Evolutionary conservation across 64 coral and sea anemone genomes (phyloP), one percentile per base, ranked within the genome.

Genomic region (Orbicella faveolata): DNA sequence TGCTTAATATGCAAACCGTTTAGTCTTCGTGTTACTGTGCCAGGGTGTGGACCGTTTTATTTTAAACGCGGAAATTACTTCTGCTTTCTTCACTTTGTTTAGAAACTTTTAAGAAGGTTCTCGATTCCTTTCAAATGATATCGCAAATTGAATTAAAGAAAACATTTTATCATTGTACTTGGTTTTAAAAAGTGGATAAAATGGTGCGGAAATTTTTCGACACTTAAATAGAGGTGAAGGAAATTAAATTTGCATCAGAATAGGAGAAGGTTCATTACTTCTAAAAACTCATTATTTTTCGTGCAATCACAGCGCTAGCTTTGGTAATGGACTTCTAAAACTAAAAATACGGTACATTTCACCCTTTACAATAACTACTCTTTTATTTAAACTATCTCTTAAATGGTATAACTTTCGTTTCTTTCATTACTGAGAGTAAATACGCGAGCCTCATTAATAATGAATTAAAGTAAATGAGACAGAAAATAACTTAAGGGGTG

Each of bases 181-280:
- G 89, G 83, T 91, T 93, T 96, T 81, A 65, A 89, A 89, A 96
- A 93, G 80, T 92, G 87, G 77, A 75, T 81, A 82, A 87, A 90
- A 90, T 79, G 83, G 80, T 93, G 88, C 63, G 87, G 81, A 90
- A 96, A 86, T 86, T 93, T 81, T 86, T 90, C 78, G 81, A 93
- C 90, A 76, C 80, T 92, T 92, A 75, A 86, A 85, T 79, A 89
- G 87, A 55, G 51, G 72, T 36, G 79, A 89, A 92, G 90, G 90
- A 89, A 95, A 96, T 96, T 96, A 86, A 87, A 96, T 96, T 96
- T 96, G 87, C 94, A 96, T 96, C 69, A 89, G 83, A 96, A 96
- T 93, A 89, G 90, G 18, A 51, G 41, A 20, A 51, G 61, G 36
- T 82, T 94, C 87, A 89, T 94, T 89, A 84, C 92, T 70, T 88